These are phyloP conservation scores for Himalopsyche tibetana DNA, from an alignment of 2,888 invertebrate genomes.

Conservation along the genomic window DNA sequence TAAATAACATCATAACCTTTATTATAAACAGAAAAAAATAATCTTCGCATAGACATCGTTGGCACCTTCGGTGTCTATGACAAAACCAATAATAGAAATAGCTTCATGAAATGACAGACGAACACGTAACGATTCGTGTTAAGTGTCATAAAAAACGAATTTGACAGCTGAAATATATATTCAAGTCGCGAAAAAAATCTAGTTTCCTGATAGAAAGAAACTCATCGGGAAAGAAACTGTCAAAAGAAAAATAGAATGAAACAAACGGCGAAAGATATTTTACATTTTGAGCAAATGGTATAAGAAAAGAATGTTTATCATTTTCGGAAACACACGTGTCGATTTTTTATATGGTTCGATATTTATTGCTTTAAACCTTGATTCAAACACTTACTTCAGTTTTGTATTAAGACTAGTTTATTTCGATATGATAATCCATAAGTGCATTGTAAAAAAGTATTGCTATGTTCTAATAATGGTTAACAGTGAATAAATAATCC, in stretches of 20 bases:
- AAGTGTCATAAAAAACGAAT: constrained; percentile 26
- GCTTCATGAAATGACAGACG: constrained; percentile 11
- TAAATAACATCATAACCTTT: too few species aligned
- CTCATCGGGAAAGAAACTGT: background rate
- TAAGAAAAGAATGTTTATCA: background rate
- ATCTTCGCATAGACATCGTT: too few species aligned
- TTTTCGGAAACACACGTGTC: background rate
- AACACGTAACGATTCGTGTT: background rate
- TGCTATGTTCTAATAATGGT: too few species aligned
- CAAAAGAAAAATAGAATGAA: constrained; percentile 3
- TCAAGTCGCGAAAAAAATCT: constrained; percentile 4
- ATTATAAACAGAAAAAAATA: too few species aligned
- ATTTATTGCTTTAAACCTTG: background rate
- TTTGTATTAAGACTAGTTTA: too few species aligned
- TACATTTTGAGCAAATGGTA: background rate
- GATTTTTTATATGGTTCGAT: background rate
- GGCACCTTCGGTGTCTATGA: background rate
- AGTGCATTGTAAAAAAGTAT: too few species aligned
- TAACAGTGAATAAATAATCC: too few species aligned
- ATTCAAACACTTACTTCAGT: too few species aligned
- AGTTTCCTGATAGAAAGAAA: background rate
- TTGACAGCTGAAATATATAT: constrained; percentile 6
- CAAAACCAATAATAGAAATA: constrained; percentile 6
- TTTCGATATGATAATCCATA: too few species aligned
- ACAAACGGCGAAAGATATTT: constrained; percentile 1